Percentiles rank a stretch among this genome's conserved stretches.
phyloP scores from a whole-genome alignment of 2,113 vertebrate genomes.

The Leucosticte australis region DNA sequence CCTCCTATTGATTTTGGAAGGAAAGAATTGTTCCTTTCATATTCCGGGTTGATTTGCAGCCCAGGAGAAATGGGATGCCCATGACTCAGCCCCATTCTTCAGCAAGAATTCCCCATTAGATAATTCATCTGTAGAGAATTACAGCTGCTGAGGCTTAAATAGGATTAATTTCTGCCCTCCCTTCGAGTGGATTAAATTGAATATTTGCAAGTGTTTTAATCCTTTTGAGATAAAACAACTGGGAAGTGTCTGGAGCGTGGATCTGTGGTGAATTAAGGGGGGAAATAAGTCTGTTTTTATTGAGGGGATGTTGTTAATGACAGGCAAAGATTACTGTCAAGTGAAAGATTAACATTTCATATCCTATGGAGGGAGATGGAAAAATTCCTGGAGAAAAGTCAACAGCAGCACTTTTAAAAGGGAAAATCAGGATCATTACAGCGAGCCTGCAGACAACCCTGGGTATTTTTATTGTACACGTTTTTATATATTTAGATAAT shows the following conservation, averaged over 20 bases:
- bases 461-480: not conserved
- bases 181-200: constrained; percentile 9
- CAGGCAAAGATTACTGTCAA: constrained; percentile 21
- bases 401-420: not conserved
- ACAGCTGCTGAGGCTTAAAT: constrained; percentile 34
- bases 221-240: constrained; percentile 13
- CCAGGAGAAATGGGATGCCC: not conserved
- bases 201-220: constrained; percentile 47
- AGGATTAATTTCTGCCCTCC: constrained; percentile 32
- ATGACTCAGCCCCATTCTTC: constrained; percentile 8
- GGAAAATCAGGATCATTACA: not conserved
- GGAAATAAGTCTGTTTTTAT: constrained; percentile 6
- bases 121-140: constrained; percentile 28
- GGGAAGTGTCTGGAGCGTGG: not conserved
- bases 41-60: constrained; percentile 7
- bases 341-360: not conserved
- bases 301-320: not conserved
- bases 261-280: not conserved
- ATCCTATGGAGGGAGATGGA: not conserved
- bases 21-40: not conserved
- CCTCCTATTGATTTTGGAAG: constrained; percentile 40
- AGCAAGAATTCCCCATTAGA: not conserved
- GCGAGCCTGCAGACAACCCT: not conserved
- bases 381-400: not conserved
- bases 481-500: not conserved